Evolutionary conservation across 2,113 vertebrate genomes (phyloP).

Genomic region (Morone chrysops): DNA sequence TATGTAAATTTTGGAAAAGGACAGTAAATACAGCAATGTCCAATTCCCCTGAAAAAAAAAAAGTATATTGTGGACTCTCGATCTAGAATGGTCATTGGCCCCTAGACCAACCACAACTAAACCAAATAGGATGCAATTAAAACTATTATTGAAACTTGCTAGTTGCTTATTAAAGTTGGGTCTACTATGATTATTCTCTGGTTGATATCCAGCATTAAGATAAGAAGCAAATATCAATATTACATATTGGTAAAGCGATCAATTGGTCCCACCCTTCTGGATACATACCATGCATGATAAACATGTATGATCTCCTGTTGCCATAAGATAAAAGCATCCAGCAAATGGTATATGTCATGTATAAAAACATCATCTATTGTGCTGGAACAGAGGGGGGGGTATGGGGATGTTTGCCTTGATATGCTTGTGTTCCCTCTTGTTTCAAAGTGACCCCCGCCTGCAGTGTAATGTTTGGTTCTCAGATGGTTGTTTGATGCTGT

Average conservation of each 20-base stretch:
- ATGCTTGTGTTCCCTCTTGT: slow-evolving; percentile 10
- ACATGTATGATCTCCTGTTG: neutral
- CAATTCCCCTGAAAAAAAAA: no score
- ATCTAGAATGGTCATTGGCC: no score
- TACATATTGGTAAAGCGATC: neutral
- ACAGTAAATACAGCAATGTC: no score
- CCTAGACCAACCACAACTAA: no score
- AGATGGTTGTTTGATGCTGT: slow-evolving; percentile 43
- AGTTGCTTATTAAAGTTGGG: no score
- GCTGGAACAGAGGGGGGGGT: neutral
- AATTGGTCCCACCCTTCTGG: neutral
- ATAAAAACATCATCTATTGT: neutral
- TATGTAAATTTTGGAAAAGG: no score
- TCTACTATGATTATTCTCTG: no score
- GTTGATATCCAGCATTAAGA: neutral
- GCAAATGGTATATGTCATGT: neutral
- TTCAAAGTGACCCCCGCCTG: slow-evolving; percentile 49
- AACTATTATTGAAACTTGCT: no score
- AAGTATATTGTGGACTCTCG: no score
- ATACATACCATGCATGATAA: neutral
- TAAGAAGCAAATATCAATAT: neutral
- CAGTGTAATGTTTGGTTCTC: slow-evolving; percentile 24
- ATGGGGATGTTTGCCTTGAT: slow-evolving; percentile 21
- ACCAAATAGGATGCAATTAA: no score
- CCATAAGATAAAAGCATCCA: neutral